Base-by-base conservation (phyloP, 2,888 invertebrate species). In the Boloria selene region DNA sequence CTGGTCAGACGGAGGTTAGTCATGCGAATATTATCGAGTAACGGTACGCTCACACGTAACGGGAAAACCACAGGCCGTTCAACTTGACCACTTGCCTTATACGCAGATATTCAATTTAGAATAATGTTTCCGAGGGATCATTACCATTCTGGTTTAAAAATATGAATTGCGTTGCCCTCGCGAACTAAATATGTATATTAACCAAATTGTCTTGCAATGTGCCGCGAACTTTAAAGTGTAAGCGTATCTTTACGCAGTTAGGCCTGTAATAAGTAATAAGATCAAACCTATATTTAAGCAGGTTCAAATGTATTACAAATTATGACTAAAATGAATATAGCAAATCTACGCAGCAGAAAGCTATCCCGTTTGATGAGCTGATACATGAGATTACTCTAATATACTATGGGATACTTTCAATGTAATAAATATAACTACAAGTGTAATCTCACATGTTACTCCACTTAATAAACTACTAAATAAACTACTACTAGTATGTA, bases 1-100 rank as follows among this genome's bases (percentile, higher is more conserved):
- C 63, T 42, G 49, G 49, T 58, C 56, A 16, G 53, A 22, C 62
- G 31, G 45, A 22, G 58, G 54, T 67, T 67, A 58, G 63, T 68
- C 70, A 70, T 70, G 68, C 65, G 60, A 65, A 51, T 65, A 49
- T 31, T 42, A 38, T 47, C 38, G 61, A 52, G 64, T 70, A 68
- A 65, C 65, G 62, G 70, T 68, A 68, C 61, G 67, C 67, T 67
- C 65, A 65, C 70, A 65, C 60, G 65, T 69, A 64, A 67, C 58
- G 69, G 61, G 50, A 58, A 53, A 64, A 59, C 56, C 56, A 45
- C 56, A 38, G 18, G 38, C 38, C 31, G 31, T 26, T 31, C 58
- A 14, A 16, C 18, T 14, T 17, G 6, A 13, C 42, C 4, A 3
- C 0, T 17, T 18, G 16, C 10, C 16, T 14, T 3, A 17, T 26